A percentile compares a stretch with the other conserved stretches of the same genome.
Conservation (phyloP, 1,140 invertebrate genomes). For the Eumeta japonica region DNA sequence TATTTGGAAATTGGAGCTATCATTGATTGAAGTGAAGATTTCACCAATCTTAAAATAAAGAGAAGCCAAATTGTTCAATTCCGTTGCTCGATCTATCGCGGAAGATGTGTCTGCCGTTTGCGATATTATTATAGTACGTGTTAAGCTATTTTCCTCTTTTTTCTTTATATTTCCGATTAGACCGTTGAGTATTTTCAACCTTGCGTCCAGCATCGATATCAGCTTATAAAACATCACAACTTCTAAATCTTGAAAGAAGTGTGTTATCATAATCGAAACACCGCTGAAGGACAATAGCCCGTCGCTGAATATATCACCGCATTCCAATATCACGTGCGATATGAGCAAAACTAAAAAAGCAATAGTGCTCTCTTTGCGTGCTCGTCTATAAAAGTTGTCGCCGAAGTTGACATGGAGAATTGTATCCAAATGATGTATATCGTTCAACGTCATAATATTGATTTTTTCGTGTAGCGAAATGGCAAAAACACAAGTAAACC, state of each 20-base stretch:
- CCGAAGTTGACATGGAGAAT: slow-evolving; percentile 18
- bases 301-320: slow-evolving; percentile 8
- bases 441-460: slow-evolving; percentile 19
- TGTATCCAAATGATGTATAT: slow-evolving; percentile 19
- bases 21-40: slow-evolving; percentile 21
- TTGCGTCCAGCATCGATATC: slow-evolving; percentile 17
- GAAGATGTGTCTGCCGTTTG: slow-evolving; percentile 5
- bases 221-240: slow-evolving; percentile 24
- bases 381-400: slow-evolving; percentile 18
- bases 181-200: slow-evolving; percentile 23
- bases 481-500: slow-evolving; percentile 12
- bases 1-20: slow-evolving; percentile 30
- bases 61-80: no score
- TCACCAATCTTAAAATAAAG: slow-evolving; percentile 26
- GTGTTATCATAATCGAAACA: slow-evolving; percentile 16
- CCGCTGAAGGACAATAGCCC: slow-evolving; percentile 2
- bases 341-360: slow-evolving; percentile 7
- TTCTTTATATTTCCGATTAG: slow-evolving; percentile 20
- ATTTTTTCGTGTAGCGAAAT: slow-evolving; percentile 11
- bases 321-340: slow-evolving; percentile 6
- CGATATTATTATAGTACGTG: no score
- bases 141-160: slow-evolving; percentile 9
- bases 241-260: slow-evolving; percentile 25
- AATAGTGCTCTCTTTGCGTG: slow-evolving; percentile 9
- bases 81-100: slow-evolving; percentile 11